phyloP scores from a whole-genome alignment of 2,888 invertebrate species.

The Ptycholaimellus sp. region DNA sequence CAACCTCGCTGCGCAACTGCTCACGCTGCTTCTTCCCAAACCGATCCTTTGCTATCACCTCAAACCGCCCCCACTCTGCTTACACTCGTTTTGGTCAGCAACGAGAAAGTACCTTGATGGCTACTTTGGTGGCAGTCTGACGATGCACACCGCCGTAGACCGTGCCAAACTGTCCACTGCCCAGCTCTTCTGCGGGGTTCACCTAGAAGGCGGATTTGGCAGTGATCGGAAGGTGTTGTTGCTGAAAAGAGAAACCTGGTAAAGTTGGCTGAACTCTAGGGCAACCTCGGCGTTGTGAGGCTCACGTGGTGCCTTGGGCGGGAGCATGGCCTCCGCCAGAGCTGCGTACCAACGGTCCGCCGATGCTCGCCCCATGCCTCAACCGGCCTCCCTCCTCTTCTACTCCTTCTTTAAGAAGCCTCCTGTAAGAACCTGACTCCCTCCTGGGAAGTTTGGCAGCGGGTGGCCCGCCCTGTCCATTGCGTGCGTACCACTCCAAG shows the following conservation, averaged over 20 bases:
- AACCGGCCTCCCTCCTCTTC: no score
- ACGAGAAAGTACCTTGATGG: constrained; percentile 16
- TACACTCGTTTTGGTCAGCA: constrained; percentile 1
- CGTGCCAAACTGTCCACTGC: constrained; percentile 94
- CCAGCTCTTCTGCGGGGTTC: constrained; percentile 74
- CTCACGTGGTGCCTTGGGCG: constrained; percentile 13
- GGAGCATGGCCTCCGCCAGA: constrained; percentile 12
- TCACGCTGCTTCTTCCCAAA: constrained; percentile 20
- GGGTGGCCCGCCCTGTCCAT: no score
- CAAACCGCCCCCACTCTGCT: neutral
- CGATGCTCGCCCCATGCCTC: no score
- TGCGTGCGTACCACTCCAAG: constrained; percentile 9
- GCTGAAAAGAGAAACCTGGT: constrained; percentile 12
- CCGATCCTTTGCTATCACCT: constrained; percentile 22
- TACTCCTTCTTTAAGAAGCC: no score
- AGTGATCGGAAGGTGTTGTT: neutral
- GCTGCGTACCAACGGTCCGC: constrained; percentile 9
- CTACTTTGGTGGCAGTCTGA: constrained; percentile 19
- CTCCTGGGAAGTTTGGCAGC: no score
- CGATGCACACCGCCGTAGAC: constrained; percentile 58
- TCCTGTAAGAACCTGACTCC: no score
- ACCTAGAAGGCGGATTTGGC: constrained; percentile 9
- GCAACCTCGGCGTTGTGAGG: neutral
- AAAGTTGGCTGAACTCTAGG: constrained; percentile 20
- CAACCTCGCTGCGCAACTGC: constrained; percentile 20